Conservation (phyloP, 2,888 invertebrate species). For the Laspeyria flexula region DNA sequence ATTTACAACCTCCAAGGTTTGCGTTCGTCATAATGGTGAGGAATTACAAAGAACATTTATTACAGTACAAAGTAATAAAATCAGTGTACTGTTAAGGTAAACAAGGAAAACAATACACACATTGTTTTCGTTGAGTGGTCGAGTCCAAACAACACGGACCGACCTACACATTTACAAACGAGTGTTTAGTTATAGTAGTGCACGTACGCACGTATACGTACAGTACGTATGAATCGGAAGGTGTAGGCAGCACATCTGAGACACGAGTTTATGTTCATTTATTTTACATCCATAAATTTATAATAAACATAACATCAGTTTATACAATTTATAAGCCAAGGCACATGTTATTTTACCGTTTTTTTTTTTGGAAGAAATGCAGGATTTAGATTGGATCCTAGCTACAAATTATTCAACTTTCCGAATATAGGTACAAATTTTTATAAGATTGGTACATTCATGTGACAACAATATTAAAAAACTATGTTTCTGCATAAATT, state of each 20-base stretch:
- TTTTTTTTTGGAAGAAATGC: slow-evolving; percentile 78
- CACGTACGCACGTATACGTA: slow-evolving; percentile 28
- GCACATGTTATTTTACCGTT: slow-evolving; percentile 80
- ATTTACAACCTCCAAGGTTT: background rate
- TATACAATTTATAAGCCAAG: slow-evolving; percentile 81
- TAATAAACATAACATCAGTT: slow-evolving; percentile 73
- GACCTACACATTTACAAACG: slow-evolving; percentile 3
- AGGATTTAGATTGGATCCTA: slow-evolving; percentile 85
- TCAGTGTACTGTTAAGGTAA: slow-evolving; percentile 16
- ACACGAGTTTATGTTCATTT: slow-evolving; percentile 55
- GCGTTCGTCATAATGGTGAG: slow-evolving; percentile 6
- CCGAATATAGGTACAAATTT: slow-evolving; percentile 85
- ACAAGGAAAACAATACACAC: slow-evolving; percentile 14
- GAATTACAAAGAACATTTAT: slow-evolving; percentile 9
- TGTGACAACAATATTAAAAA: slow-evolving; percentile 86
- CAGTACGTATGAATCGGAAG: too few species aligned
- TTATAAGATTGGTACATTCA: slow-evolving; percentile 85
- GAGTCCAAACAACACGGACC: slow-evolving; percentile 6
- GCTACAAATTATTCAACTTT: slow-evolving; percentile 85
- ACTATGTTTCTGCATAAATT: slow-evolving; percentile 85
- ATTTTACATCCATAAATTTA: slow-evolving; percentile 61
- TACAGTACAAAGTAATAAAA: slow-evolving; percentile 20
- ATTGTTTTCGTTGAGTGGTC: slow-evolving; percentile 16
- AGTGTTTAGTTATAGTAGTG: slow-evolving; percentile 15
- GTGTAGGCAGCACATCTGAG: slow-evolving; percentile 67